These are phyloP conservation scores for Limnodromus scolopaceus DNA, from an alignment of 2,797 vertebrate genomes.

Conservation along the genomic window DNA sequence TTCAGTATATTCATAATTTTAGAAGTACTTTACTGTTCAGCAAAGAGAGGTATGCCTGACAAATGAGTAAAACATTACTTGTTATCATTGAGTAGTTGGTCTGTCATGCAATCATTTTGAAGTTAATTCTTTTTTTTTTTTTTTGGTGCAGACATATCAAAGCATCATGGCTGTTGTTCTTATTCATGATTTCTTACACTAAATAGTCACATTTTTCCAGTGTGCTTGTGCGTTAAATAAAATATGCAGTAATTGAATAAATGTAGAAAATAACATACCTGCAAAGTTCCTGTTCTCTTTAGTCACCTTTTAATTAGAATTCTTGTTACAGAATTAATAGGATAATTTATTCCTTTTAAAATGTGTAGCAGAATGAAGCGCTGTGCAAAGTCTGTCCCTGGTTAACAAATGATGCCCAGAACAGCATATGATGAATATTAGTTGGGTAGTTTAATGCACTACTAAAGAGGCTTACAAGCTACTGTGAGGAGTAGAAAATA, in stretches of 20 bases:
- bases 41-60: background rate
- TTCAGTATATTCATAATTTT: background rate
- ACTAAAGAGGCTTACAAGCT: conserved; percentile 27
- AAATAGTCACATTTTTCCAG: background rate
- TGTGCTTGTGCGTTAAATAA: conserved; percentile 7
- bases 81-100: background rate
- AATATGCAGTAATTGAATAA: background rate
- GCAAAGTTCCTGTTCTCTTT: background rate
- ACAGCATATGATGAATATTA: conserved; percentile 33
- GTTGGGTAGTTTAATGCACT: conserved; percentile 19
- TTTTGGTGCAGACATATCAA: background rate
- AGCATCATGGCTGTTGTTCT: background rate
- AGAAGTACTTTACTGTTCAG: background rate
- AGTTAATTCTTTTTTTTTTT: background rate
- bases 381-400: background rate
- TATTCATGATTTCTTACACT: background rate
- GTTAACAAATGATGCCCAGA: conserved; percentile 37
- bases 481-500: background rate
- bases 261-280: background rate
- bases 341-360: conserved; percentile 46
- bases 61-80: background rate
- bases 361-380: background rate
- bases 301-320: conserved; percentile 40
- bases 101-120: background rate
- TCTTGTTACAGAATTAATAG: conserved; percentile 37